Evolutionary conservation across 2,113 vertebrate genomes (phyloP), one percentile per base, ranked within the genome.

Genomic region (Datnioides undecimradiatus): DNA sequence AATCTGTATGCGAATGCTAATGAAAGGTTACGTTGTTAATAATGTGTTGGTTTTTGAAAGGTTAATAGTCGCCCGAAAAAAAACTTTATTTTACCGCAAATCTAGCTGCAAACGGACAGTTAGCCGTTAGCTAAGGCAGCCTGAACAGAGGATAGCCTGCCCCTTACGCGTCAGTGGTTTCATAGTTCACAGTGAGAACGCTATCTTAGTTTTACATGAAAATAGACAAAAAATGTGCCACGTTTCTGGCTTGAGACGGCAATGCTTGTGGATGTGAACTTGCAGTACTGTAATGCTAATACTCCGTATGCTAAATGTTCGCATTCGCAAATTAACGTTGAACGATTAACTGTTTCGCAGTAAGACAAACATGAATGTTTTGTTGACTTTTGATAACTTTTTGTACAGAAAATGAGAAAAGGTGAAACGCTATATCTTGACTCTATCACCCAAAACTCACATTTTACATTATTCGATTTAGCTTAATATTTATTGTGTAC

Each of bases 91-190:
- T 11, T 2, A 36, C 1, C 6, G 12, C 1, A n/a, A n/a, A n/a
- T n/a, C n/a, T 12, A n/a, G 21, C 45, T 38, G 21, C n/a, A 13
- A 58, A 13, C 14, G 1, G 55, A 29, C 70, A 12, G 33, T 54
- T 81, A 81, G 78, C 52, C 25, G 62, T 67, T 72, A 59, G 75
- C 70, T 6, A 40, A 41, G 34, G 19, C 3, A n/a, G n/a, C n/a
- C n/a, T n/a, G n/a, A n/a, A n/a, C n/a, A n/a, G n/a, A n/a, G n/a
- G n/a, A n/a, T n/a, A n/a, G n/a, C n/a, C n/a, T n/a, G n/a, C n/a
- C n/a, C n/a, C n/a, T n/a, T n/a, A n/a, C n/a, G n/a, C n/a, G n/a
- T n/a, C n/a, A n/a, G n/a, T n/a, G n/a, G n/a, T n/a, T n/a, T n/a
- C n/a, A n/a, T n/a, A n/a, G n/a, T n/a, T n/a, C n/a, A n/a, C n/a